Conservation (phyloP, 2,113 vertebrate species). For the Hemiscyllium ocellatum region DNA sequence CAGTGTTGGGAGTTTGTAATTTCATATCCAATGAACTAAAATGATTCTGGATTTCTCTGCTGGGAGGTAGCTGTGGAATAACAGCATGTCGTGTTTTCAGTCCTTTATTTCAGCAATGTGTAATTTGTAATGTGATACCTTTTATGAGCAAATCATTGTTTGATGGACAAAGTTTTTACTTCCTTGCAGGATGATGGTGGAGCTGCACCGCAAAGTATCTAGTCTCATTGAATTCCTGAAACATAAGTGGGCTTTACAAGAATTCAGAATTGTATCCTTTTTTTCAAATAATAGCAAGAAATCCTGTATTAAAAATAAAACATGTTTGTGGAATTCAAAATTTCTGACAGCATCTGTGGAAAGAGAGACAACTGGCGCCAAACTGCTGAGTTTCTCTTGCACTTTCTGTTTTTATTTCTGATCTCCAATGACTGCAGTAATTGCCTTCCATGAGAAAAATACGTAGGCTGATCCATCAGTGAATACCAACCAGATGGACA, state of each 20-base stretch:
- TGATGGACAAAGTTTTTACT: neutral
- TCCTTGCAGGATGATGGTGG: conserved; percentile 86
- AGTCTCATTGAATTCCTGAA: conserved; percentile 95
- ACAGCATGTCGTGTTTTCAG: neutral
- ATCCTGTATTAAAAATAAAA: neutral
- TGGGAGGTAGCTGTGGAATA: neutral
- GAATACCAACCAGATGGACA: neutral
- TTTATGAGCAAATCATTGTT: neutral
- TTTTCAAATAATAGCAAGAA: conserved; percentile 39
- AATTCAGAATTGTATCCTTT: conserved; percentile 95
- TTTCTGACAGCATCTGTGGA: too few relatives aligned
- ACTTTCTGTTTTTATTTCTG: too few relatives aligned
- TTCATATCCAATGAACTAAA: neutral
- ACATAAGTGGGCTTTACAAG: conserved; percentile 91
- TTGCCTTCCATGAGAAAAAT: too few relatives aligned
- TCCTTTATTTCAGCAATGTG: neutral
- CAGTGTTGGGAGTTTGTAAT: neutral
- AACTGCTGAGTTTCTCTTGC: too few relatives aligned
- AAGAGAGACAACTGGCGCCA: too few relatives aligned
- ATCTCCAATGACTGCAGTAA: too few relatives aligned
- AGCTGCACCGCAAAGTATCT: conserved; percentile 92
- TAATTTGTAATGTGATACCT: neutral
- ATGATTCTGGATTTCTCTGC: neutral
- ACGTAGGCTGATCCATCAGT: neutral
- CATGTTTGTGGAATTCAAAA: too few relatives aligned